phyloP scores from a whole-genome alignment of 2,797 vertebrate species.

The Phataginus tetradactyla region DNA sequence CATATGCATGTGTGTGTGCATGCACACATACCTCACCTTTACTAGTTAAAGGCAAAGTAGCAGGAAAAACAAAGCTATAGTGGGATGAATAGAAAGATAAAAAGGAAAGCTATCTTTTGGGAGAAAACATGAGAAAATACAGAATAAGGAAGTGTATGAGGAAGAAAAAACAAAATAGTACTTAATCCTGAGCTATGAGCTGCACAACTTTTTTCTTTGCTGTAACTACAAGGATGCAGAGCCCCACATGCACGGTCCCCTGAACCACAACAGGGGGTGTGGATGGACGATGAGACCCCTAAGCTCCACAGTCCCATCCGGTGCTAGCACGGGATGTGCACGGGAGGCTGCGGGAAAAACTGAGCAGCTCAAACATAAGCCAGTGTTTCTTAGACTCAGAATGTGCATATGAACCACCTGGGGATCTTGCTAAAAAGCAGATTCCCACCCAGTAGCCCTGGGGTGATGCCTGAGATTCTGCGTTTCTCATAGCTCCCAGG shows the following conservation, averaged over 20 bases:
- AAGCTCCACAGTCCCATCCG: accelerated
- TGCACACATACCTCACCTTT: not conserved
- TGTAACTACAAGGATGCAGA: not conserved
- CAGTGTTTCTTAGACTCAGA: accelerated
- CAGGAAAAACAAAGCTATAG: not conserved
- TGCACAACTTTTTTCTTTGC: not conserved
- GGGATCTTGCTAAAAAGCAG: not conserved
- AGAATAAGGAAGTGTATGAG: not conserved
- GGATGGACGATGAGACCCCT: not conserved
- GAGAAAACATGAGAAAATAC: not conserved
- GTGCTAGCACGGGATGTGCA: accelerated
- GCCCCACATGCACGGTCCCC: not conserved
- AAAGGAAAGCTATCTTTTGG: not conserved
- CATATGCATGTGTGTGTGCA: not conserved
- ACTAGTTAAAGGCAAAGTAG: not conserved
- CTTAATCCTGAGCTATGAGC: not conserved
- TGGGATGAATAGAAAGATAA: not conserved
- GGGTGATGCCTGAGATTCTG: not conserved
- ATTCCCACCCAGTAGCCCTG: not conserved
- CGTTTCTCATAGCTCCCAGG: not conserved
- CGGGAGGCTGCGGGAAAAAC: accelerated
- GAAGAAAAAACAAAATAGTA: not conserved
- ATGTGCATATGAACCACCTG: accelerated
- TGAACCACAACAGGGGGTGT: not conserved
- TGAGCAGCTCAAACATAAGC: accelerated